Evolutionary conservation across 2,797 vertebrate genomes (phyloP), one percentile per base, ranked within the genome.

Genomic region (Hypotaenidia philippensis): DNA sequence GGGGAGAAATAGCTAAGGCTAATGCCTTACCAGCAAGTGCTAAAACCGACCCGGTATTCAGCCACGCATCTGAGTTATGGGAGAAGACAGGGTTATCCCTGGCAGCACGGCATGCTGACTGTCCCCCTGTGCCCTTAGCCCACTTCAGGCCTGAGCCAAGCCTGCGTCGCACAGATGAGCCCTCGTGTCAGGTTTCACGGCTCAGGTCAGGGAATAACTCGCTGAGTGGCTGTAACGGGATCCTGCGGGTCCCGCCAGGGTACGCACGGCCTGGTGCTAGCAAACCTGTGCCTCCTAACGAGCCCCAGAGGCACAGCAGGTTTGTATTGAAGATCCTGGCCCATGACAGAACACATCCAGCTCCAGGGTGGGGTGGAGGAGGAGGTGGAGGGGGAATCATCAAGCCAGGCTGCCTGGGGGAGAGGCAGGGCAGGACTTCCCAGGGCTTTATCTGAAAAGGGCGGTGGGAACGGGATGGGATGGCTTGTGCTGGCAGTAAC

Each of bases 381-480:
- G 68, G 68, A 3, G 20, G 25, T 20, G 31, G 19, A 83, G 14
- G 4, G 50, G n/a, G 32, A 8, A 88, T 16, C n/a, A 50, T 22
- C 1, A 0, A 92, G 61, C 50, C 2, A 2, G 20, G 22, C 45
- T 31, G 63, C 63, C 36, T 6, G 13, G 44, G 44, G 60, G 44
- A 78, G 65, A 71, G 60, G 79, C 40, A 74, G 31, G 25, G 32
- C 52, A 83, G 56, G 56, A 31, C 15, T 70, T 91, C 11, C 65
- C 38, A 47, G n/a, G 57, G 21, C 27, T 79, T 90, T 40, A 52
- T 84, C 61, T 82, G 17, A 3, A 3, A 71, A 56, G 7, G 22
- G 26, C 0, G 1, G 14, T 31, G 45, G 6, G 45, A 80, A 36
- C 1, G 3, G 29, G 32, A 64, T 45, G 1, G 2, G 44, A 78